Evolutionary conservation across 1,140 invertebrate species (phyloP), one percentile per base, ranked within the genome.

Genomic region (Megathymus violae): DNA sequence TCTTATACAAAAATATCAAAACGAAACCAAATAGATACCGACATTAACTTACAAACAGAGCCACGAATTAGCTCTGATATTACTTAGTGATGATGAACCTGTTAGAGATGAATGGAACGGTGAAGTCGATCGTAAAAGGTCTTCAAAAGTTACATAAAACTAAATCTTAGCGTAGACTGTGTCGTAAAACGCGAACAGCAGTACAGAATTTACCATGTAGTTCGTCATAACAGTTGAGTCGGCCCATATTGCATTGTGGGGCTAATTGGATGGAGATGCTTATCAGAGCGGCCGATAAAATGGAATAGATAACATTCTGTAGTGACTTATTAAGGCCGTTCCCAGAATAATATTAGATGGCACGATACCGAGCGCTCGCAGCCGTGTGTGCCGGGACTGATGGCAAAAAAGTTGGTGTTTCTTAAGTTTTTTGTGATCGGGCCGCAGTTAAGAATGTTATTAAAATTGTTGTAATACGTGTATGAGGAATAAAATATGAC

Each of bases 311-410:
- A 92, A 92, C 91, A 92, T 92, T 92, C 89, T 92, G 89, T 91
- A 90, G 86, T 91, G 89, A 92, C 91, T 92, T 92, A 92, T 92
- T 92, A 92, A 92, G 91, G 91, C 82, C 89, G 90, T 92, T 92
- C 91, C 89, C 91, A 92, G 91, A 92, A 92, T 92, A 92, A 92
- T 92, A 92, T 92, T 91, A 92, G 91, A 92, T 92, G 75, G 80
- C 38, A 72, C 76, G 91, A 92, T 92, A 92, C 82, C 74, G 34
- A 22, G n/a, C n/a, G 38, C 71, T 68, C 64, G 69, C 65, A 64
- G 54, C 69, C 70, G 82, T 82, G 82, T 87, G 85, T 81, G 76
- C 64, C 74, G 44, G 68, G 78, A 77, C 60, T 62, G 77, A 62
- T 61, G 65, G 87, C 81, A 87, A 60, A 80, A 77, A 71, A 82